Conservation (phyloP, 2,888 invertebrate genomes). For the Lordiphosa andalusiaca region DNA sequence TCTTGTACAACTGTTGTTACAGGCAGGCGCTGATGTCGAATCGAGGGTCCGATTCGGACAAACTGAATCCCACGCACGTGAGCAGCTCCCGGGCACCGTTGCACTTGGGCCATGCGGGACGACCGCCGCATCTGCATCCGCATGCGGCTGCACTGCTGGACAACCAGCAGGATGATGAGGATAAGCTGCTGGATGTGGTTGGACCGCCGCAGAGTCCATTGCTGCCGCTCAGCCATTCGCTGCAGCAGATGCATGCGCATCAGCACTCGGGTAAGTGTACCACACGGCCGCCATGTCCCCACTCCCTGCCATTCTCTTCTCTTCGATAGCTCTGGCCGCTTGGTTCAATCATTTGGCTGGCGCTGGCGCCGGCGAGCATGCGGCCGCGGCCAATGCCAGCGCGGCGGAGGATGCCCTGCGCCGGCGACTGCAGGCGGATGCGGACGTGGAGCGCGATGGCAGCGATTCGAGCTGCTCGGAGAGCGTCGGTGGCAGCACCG, state of each 20-base stretch:
- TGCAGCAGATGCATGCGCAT: slow-evolving; percentile 81
- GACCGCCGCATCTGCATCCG: slow-evolving; percentile 77
- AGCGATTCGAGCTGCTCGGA: slow-evolving; percentile 89
- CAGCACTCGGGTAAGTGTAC: slow-evolving; percentile 80
- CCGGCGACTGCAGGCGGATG: slow-evolving; percentile 82
- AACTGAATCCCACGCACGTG: slow-evolving; percentile 82
- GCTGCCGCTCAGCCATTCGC: slow-evolving; percentile 82
- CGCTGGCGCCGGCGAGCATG: slow-evolving; percentile 82
- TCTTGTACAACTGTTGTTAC: slow-evolving; percentile 81
- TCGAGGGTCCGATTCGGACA: slow-evolving; percentile 81
- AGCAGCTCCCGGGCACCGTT: slow-evolving; percentile 81
- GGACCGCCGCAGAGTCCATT: slow-evolving; percentile 92
- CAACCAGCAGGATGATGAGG: slow-evolving; percentile 88
- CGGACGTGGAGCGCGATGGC: slow-evolving; percentile 84
- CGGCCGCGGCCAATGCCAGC: slow-evolving; percentile 66
- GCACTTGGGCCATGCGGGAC: slow-evolving; percentile 79
- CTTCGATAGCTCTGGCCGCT: slow-evolving; percentile 81
- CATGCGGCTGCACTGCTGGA: slow-evolving; percentile 76
- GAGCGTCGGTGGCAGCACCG: slow-evolving; percentile 81
- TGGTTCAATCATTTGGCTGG: slow-evolving; percentile 84
- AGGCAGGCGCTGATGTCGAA: slow-evolving; percentile 85
- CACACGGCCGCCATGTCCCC: neutral
- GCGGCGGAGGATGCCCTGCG: slow-evolving; percentile 80
- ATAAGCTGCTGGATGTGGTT: slow-evolving; percentile 92
- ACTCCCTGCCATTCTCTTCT: too few relatives aligned